Evolutionary conservation across 2,888 invertebrate species (phyloP), one percentile per base, ranked within the genome.

Genomic region (Protonemura montana): DNA sequence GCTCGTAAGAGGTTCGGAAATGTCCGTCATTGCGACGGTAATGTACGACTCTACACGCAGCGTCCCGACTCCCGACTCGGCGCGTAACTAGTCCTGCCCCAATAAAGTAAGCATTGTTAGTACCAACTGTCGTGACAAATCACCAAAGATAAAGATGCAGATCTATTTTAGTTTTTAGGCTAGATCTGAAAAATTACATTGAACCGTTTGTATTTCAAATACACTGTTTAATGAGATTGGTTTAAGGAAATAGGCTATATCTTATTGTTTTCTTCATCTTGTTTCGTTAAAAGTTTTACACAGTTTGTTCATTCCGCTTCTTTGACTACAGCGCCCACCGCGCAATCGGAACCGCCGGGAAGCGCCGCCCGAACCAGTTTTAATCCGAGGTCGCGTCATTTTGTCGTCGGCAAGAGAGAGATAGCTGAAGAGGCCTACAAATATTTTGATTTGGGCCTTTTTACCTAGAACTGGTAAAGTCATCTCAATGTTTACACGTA

Each of bases 1-100:
- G 90, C 91, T 92, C 92, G 92, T 90, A 90, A 91, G 90, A 89
- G 92, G 91, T 92, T 91, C 91, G 92, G 92, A 91, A 91, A 92
- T 92, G 92, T 91, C 92, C 92, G 92, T 91, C 91, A 92, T 90
- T 89, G 92, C 92, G 88, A 88, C 88, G 85, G 88, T 86, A 59
- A 59, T 59, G 59, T 59, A 59, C 59, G 59, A 59, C 59, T 16
- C 59, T 2, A 21, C 59, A 59, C 59, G 21, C 59, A 21, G 59
- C 59, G 59, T 59, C 59, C 59, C 59, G 59, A 59, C 59, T 59
- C 59, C 59, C 59, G 59, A 59, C 59, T 59, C 59, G 59, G 59
- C 21, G 59, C 59, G 7, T 21, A 21, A 59, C 59, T 59, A 21
- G 59, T 59, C 59, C 59, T 59, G 59, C 59, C 59, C 16, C 59